Evolutionary conservation across 2,113 vertebrate species (phyloP).

Genomic region (Symphodus melops): DNA sequence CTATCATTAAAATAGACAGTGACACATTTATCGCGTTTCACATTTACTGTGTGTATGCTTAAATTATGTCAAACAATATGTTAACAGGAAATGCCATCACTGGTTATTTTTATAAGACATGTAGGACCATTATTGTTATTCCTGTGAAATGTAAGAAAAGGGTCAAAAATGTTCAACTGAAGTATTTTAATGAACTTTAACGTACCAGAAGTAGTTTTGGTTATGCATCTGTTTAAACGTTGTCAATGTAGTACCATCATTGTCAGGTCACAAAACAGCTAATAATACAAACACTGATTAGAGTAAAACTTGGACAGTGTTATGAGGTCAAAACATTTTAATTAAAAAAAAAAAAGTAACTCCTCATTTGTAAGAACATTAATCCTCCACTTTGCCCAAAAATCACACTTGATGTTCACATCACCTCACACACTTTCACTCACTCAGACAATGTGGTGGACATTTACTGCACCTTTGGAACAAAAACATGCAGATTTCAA

Average conservation of each 20-base stretch:
- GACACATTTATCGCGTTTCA: neutral
- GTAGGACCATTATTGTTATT: too few relatives aligned
- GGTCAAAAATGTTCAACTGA: too few relatives aligned
- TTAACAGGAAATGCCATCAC: too few relatives aligned
- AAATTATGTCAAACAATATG: too few relatives aligned
- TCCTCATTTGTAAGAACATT: conserved; percentile 46
- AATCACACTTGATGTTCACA: conserved; percentile 60
- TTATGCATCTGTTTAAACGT: too few relatives aligned
- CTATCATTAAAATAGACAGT: neutral
- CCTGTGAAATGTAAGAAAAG: too few relatives aligned
- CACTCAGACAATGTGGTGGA: conserved; percentile 32
- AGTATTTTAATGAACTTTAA: too few relatives aligned
- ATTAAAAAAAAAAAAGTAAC: conserved; percentile 56
- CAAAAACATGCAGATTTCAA: conserved; percentile 54
- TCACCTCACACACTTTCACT: conserved; percentile 31
- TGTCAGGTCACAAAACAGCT: neutral
- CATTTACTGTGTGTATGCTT: too few relatives aligned
- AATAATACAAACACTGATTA: neutral
- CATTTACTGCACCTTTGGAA: conserved; percentile 53
- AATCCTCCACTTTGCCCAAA: conserved; percentile 26
- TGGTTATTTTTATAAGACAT: too few relatives aligned
- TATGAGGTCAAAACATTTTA: conserved; percentile 69
- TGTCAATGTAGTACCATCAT: neutral
- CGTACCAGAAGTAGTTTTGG: too few relatives aligned
- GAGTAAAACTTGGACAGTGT: conserved; percentile 7